Conservation (phyloP, 2,888 invertebrate genomes). For the Dicycla oo region DNA sequence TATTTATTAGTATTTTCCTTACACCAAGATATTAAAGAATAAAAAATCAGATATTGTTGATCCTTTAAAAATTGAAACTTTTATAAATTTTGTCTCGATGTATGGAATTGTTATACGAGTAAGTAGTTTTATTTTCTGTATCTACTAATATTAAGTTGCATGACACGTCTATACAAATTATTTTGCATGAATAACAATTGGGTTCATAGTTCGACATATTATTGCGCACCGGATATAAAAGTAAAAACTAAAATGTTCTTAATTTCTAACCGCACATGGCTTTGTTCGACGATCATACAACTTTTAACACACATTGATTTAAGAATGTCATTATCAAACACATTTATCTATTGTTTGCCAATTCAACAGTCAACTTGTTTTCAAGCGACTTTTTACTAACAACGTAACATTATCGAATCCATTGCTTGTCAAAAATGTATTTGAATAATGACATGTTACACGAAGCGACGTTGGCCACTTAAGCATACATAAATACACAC, state of each 20-base stretch:
- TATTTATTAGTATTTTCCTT: constrained; percentile 37
- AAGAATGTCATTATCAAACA: constrained; percentile 48
- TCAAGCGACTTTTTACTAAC: not conserved
- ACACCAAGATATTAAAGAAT: constrained; percentile 26
- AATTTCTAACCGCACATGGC: not conserved
- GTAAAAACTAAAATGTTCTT: constrained; percentile 32
- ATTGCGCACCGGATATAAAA: not conserved
- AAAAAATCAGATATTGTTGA: not conserved
- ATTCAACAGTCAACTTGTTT: not conserved
- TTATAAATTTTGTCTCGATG: constrained; percentile 26
- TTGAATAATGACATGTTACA: constrained; percentile 49
- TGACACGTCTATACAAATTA: constrained; percentile 45
- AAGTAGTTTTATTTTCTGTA: constrained; percentile 10
- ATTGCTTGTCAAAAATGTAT: constrained; percentile 13
- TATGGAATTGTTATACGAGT: constrained; percentile 33
- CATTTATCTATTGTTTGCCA: not conserved
- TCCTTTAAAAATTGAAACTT: not conserved
- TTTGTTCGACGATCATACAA: constrained; percentile 30
- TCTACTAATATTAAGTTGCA: constrained; percentile 56
- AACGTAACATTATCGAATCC: not conserved
- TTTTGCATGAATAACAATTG: not conserved
- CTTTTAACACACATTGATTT: constrained; percentile 54
- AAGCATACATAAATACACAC: constrained; percentile 66
- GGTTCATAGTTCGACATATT: not conserved
- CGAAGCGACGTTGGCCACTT: constrained; percentile 64